Conservation (phyloP, 2,113 vertebrate genomes). For the Myrmophylax atrothorax region DNA sequence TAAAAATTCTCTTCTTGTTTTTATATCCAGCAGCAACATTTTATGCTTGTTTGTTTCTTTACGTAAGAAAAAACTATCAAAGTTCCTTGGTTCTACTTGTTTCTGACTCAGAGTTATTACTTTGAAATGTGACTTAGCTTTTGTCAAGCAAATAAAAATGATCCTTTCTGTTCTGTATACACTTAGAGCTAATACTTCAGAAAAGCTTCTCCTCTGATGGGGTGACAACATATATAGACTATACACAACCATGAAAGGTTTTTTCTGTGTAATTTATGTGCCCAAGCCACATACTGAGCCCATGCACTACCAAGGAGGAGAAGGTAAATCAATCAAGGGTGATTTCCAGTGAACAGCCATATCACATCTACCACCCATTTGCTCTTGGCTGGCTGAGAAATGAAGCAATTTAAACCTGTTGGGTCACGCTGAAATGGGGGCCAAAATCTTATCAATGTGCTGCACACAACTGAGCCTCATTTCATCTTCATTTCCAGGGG, state of each 20-base stretch:
- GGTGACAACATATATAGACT: constrained; percentile 33
- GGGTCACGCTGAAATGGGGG: constrained; percentile 45
- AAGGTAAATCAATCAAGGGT: constrained; percentile 59
- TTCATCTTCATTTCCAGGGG: constrained; percentile 39
- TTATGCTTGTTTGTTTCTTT: background rate
- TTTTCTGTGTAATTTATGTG: constrained; percentile 58
- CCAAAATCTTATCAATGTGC: constrained; percentile 26
- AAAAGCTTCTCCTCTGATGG: constrained; percentile 57
- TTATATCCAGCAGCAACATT: background rate
- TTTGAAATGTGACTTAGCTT: background rate
- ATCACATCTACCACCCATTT: constrained; percentile 53
- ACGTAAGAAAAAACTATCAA: background rate
- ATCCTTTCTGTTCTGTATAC: background rate
- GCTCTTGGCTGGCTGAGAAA: constrained; percentile 60
- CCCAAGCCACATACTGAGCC: background rate
- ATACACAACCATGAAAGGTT: background rate
- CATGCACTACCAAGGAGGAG: background rate
- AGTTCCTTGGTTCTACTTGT: background rate
- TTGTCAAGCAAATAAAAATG: background rate
- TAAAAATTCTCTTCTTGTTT: background rate
- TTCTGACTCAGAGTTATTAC: background rate
- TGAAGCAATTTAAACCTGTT: constrained; percentile 56
- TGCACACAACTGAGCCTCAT: background rate
- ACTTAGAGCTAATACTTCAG: constrained; percentile 44
- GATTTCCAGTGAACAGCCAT: constrained; percentile 60